phyloP scores from a whole-genome alignment of 2,888 invertebrate genomes.

The Byasa hedistus region DNA sequence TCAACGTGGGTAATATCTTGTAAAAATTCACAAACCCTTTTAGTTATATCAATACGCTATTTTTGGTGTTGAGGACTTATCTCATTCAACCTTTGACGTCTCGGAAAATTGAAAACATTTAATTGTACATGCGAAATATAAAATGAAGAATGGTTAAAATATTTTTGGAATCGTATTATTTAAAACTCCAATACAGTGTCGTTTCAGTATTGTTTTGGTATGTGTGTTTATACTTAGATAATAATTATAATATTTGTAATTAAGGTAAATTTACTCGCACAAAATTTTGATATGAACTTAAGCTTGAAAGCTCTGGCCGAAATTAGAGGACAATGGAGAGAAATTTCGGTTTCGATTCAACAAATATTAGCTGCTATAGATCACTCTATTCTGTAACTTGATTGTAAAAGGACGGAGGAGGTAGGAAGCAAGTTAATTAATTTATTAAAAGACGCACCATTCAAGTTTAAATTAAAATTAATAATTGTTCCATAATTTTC shows the following conservation, averaged over 20 bases:
- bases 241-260: too few species aligned
- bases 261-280: not conserved
- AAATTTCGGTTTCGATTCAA: conserved; percentile 9
- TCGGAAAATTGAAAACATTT: not conserved
- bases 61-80: not conserved
- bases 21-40: conserved; percentile 3
- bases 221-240: too few species aligned
- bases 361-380: conserved; percentile 1
- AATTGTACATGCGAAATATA: not conserved
- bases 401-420: not conserved
- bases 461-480: not conserved
- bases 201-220: too few species aligned
- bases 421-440: conserved; percentile 2
- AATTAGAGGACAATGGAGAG: conserved; percentile 10
- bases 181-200: too few species aligned
- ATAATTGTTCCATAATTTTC: not conserved
- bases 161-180: too few species aligned
- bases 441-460: not conserved
- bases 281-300: not conserved
- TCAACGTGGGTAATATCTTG: conserved; percentile 5
- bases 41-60: not conserved
- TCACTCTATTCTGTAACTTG: not conserved
- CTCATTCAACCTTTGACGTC: not conserved
- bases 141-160: too few species aligned
- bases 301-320: conserved; percentile 13